Evolutionary conservation across 2,797 vertebrate genomes (phyloP), one percentile per base, ranked within the genome.

Genomic region (Thunnus albacares): DNA sequence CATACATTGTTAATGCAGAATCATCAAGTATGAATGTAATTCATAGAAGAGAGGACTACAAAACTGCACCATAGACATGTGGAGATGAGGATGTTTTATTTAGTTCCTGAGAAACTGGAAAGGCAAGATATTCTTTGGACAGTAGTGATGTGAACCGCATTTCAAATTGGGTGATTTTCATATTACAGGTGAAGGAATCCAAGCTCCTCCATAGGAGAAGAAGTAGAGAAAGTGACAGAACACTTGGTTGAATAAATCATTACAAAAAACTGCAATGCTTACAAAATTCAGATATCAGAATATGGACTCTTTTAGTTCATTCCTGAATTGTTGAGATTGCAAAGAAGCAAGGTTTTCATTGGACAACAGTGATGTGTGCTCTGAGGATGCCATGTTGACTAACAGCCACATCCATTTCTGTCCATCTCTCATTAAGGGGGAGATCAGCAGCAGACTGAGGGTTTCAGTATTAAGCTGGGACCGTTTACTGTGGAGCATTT

Each of bases 361-460:
- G 59, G 35, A 43, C 38, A 18, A 28, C 22, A 6, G 24, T 3
- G 24, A 47, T 12, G 28, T 61, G 63, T 6, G 1, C 15, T 20
- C 14, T 20, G 14, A 55, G 0, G 14, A 68, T 51, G 20, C 15
- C 45, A 38, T 13, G 6, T 52, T 18, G 47, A 20, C 11, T 49
- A 58, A 14, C 30, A 41, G 15, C 10, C 22, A 41, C 33, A 51
- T 61, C 14, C 0, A 52, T 52, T 61, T 38, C 15, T 35, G 24
- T 49, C n/a, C 52, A 33, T 22, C 24, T 73, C 18, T 30, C 8
- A 67, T 33, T 45, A 53, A 33, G 22, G 28, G 13, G 30, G 24
- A 38, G 22, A 60, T 60, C 6, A 43, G 13, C 58, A 62, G 58
- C 65, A 77, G 65, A 62, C 51, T 56, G 49, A 35, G 28, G n/a